These are phyloP conservation scores for Pantelozetes paolii DNA, from an alignment of 2,888 invertebrate species.

Conservation along the genomic window DNA sequence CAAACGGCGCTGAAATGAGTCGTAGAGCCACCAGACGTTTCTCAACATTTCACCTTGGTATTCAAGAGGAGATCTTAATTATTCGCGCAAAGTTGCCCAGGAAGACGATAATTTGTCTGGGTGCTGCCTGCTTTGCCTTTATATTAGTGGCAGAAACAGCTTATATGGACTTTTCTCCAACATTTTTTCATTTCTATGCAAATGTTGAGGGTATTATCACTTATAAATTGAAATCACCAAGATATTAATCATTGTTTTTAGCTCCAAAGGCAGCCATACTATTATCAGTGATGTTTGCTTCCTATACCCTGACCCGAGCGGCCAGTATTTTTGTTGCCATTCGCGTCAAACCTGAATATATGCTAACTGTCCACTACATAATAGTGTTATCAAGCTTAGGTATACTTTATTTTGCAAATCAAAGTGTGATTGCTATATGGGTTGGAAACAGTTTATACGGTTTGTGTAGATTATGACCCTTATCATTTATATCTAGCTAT, in stretches of 20 bases:
- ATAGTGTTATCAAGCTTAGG: background rate
- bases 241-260: background rate
- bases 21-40: background rate
- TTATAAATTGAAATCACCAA: background rate
- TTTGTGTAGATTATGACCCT: background rate
- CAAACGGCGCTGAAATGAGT: background rate
- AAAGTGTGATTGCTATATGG: background rate
- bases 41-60: slow-evolving; percentile 4
- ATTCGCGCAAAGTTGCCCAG: background rate
- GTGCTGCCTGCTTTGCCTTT: slow-evolving; percentile 2
- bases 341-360: background rate
- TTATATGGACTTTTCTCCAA: slow-evolving; percentile 22
- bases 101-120: background rate
- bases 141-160: background rate
- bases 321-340: slow-evolving; percentile 8
- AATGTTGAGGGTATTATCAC: background rate
- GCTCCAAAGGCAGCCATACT: background rate
- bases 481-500: background rate
- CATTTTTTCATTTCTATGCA: background rate
- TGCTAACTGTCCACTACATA: background rate
- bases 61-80: too few species aligned
- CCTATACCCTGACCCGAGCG: slow-evolving; percentile 6
- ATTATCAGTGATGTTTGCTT: slow-evolving; percentile 19
- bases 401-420: background rate
- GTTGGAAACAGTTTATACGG: slow-evolving; percentile 11